phyloP scores from a whole-genome alignment of 2,888 invertebrate species.

The Pollenia angustigena region DNA sequence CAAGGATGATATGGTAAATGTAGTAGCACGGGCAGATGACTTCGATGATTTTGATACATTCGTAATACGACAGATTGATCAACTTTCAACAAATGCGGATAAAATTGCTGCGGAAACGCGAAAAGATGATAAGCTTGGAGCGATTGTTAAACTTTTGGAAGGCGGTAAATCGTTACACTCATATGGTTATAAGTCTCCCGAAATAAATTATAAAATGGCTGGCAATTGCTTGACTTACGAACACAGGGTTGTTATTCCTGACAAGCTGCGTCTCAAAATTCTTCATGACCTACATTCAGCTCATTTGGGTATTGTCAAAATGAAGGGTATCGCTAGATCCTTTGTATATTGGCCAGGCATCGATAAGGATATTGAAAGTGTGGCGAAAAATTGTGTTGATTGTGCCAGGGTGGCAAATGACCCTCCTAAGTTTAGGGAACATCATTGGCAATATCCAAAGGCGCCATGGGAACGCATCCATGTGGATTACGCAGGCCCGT shows the following conservation, averaged over 20 bases:
- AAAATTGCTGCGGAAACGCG: background rate
- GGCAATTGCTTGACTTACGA: slow-evolving; percentile 19
- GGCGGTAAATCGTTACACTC: too few species aligned
- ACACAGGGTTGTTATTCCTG: slow-evolving; percentile 5
- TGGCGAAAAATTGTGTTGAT: slow-evolving; percentile 22
- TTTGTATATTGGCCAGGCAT: background rate
- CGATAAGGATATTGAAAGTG: slow-evolving; percentile 28
- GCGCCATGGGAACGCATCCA: background rate
- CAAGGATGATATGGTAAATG: background rate
- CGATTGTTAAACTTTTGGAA: background rate
- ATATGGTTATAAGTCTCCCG: background rate
- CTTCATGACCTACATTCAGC: background rate
- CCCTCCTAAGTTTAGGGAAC: slow-evolving; percentile 32
- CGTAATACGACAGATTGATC: background rate
- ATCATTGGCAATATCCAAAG: background rate
- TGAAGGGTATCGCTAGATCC: background rate
- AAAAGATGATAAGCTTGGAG: background rate
- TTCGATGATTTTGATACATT: background rate
- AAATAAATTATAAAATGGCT: background rate
- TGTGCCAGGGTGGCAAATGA: slow-evolving; percentile 26
- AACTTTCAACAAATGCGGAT: background rate
- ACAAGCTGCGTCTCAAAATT: background rate
- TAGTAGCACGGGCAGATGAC: background rate
- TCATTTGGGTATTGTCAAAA: background rate
- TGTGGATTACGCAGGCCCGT: background rate